phyloP scores from a whole-genome alignment of 2,888 invertebrate species.

The Mesoligia furuncula region DNA sequence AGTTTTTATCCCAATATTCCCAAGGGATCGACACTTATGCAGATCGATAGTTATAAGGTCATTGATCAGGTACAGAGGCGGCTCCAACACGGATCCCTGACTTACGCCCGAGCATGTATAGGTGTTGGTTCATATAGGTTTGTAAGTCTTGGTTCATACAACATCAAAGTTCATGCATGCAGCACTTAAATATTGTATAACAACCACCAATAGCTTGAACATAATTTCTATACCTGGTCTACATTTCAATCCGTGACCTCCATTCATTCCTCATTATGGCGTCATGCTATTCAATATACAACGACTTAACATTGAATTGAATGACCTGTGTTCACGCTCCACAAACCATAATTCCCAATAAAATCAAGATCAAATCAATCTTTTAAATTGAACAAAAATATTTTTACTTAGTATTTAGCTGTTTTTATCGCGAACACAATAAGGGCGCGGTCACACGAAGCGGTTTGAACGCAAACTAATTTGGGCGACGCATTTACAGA shows the following conservation, averaged over 20 bases:
- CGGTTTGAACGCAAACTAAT: slow-evolving; percentile 13
- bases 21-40: no score
- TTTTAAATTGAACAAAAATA: slow-evolving; percentile 57
- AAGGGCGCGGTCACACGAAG: slow-evolving; percentile 27
- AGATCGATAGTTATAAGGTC: background rate
- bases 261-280: slow-evolving; percentile 39
- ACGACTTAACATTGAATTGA: slow-evolving; percentile 56
- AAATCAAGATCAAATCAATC: slow-evolving; percentile 53
- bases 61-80: background rate
- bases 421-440: slow-evolving; percentile 25
- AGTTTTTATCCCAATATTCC: no score
- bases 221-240: background rate
- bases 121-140: background rate
- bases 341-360: slow-evolving; percentile 45
- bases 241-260: slow-evolving; percentile 47
- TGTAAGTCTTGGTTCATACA: background rate
- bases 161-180: background rate
- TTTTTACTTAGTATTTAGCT: slow-evolving; percentile 49
- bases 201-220: background rate
- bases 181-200: background rate
- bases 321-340: slow-evolving; percentile 60
- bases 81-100: background rate
- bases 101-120: background rate
- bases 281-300: slow-evolving; percentile 43
- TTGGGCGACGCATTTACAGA: slow-evolving; percentile 22